Conservation (phyloP, 2,797 vertebrate genomes). For the Cebuella pygmaea region DNA sequence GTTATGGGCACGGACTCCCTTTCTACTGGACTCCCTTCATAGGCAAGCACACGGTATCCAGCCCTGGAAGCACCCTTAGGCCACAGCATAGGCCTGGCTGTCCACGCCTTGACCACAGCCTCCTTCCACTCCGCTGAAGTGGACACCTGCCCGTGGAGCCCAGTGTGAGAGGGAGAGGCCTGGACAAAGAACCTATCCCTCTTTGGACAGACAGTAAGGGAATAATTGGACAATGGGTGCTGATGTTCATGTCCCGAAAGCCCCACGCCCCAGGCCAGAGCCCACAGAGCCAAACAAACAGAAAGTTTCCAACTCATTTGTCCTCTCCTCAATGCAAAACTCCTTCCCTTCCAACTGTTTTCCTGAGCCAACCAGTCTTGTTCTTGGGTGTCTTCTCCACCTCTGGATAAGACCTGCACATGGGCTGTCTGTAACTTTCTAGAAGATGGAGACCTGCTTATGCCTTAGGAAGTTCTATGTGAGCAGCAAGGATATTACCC, state of each 20-base stretch:
- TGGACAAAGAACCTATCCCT: not conserved
- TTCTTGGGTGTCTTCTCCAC: no score
- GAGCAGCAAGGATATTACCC: not conserved
- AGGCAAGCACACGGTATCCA: accelerated
- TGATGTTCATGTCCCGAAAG: accelerated
- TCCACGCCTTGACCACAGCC: not conserved
- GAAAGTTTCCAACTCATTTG: accelerated
- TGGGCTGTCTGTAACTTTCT: not conserved
- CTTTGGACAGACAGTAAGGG: no score
- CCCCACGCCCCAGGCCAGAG: not conserved
- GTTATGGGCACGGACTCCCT: not conserved
- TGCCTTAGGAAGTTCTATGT: not conserved
- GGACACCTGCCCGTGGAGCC: no score
- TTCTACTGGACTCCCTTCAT: accelerated
- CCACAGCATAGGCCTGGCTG: accelerated
- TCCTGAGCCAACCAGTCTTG: no score
- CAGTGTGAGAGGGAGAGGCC: not conserved
- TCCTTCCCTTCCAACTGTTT: accelerated
- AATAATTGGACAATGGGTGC: accelerated
- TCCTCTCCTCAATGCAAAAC: not conserved
- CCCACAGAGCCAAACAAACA: not conserved
- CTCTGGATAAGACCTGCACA: accelerated
- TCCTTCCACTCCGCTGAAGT: not conserved
- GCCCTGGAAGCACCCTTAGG: accelerated
- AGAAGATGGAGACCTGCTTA: not conserved